Conservation (phyloP, 2,888 invertebrate species). For the Thysanoteuthis rhombus region DNA sequence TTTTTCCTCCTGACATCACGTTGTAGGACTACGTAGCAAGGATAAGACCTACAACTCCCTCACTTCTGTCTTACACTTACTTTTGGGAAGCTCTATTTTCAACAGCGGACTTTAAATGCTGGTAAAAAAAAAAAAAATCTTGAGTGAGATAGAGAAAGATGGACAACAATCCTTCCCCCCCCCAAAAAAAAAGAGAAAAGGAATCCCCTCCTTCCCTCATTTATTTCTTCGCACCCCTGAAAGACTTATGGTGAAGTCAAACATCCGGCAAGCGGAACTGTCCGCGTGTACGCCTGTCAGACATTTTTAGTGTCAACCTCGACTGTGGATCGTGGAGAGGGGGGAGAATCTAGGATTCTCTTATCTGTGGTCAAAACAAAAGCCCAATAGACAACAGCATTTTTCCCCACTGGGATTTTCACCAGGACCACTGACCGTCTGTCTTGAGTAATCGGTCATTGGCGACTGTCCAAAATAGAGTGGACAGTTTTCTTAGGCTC, state of each 20-base stretch:
- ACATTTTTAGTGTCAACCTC: not conserved
- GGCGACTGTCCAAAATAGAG: not conserved
- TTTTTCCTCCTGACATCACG: too few species aligned
- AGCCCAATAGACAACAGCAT: not conserved
- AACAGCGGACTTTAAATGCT: too few species aligned
- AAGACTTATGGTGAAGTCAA: not conserved
- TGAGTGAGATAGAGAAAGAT: too few species aligned
- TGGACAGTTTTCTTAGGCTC: not conserved
- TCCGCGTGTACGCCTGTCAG: not conserved
- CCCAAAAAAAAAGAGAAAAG: not conserved
- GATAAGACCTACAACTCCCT: too few species aligned
- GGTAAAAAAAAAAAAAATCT: too few species aligned
- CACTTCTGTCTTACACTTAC: too few species aligned
- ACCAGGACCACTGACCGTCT: not conserved
- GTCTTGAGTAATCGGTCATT: not conserved
- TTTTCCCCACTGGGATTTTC: not conserved
- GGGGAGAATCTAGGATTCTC: not conserved
- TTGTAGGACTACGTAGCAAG: too few species aligned
- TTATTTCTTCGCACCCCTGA: not conserved
- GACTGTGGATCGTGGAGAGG: not conserved
- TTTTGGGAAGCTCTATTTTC: too few species aligned
- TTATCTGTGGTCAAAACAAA: not conserved
- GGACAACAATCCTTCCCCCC: not conserved
- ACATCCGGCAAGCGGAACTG: not conserved
- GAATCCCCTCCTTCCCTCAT: not conserved